These are phyloP conservation scores for Drosophila insularis DNA, from an alignment of 1,140 invertebrate genomes.

Conservation along the genomic window DNA sequence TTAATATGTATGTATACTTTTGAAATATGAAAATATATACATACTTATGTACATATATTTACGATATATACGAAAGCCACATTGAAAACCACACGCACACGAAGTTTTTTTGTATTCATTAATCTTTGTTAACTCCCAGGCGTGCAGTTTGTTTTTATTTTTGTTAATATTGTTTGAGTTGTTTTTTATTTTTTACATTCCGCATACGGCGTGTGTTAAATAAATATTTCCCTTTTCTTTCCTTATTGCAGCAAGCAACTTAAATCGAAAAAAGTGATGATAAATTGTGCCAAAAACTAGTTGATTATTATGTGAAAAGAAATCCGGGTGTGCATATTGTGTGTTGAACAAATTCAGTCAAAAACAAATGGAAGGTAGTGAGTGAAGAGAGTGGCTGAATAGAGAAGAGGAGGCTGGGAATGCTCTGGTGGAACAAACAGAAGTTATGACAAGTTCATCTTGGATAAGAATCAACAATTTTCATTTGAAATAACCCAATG, in stretches of 20 bases:
- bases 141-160: constrained; percentile 34
- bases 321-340: not conserved
- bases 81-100: not conserved
- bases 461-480: constrained; percentile 28
- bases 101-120: constrained; percentile 39
- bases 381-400: too few species aligned
- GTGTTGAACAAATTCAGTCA: not conserved
- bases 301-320: not conserved
- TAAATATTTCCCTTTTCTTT: not conserved
- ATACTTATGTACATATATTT: too few species aligned
- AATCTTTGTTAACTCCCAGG: constrained; percentile 50
- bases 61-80: constrained; percentile 17
- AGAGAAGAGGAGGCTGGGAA: not conserved
- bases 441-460: not conserved
- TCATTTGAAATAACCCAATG: constrained; percentile 28
- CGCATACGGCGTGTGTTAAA: constrained; percentile 10
- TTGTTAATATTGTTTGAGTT: not conserved
- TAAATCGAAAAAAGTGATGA: not conserved
- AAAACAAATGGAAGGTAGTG: too few species aligned
- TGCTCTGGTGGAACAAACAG: too few species aligned
- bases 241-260: constrained; percentile 7
- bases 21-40: constrained; percentile 3
- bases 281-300: constrained; percentile 8
- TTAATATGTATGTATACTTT: constrained; percentile 45
- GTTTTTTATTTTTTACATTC: constrained; percentile 8